Evolutionary conservation across 1,140 invertebrate genomes (phyloP), one percentile per base, ranked within the genome.

Genomic region (Drosophila carrolli): DNA sequence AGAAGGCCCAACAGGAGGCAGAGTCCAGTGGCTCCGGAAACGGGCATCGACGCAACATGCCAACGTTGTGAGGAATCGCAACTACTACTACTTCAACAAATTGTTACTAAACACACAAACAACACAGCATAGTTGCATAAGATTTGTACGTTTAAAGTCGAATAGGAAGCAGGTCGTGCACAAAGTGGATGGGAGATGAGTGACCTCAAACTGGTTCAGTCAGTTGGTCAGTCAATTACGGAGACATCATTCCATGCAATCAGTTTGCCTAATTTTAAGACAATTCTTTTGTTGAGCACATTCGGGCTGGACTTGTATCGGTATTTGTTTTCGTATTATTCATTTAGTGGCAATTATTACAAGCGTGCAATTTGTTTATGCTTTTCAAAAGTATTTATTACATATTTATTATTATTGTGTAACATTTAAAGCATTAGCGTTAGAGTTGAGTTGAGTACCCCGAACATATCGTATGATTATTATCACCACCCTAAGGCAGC

Each of bases 331-430:
- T 74, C 63, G 67, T 63, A 63, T 73, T 81, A 81, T 75, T 78
- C 59, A 78, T 72, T 58, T 79, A 78, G 65, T 76, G 85, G 78
- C 82, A 86, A 86, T 75, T 86, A 79, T 86, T 86, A 89, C 48
- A 46, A 84, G 80, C 47, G 84, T 89, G 84, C 84, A 89, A 89
- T 89, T 77, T 89, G 71, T 89, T 89, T 84, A 85, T 89, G 84
- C 84, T 89, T 89, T 89, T 78, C 51, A 89, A 89, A 89, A 89
- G 84, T 89, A 89, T 89, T 84, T 75, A 89, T 90, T 80, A 83
- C 40, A 62, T 84, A 84, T 79, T 84, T 84, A 84, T 84, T 77
- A 47, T 66, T 72, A 86, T 57, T 46, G 74, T 73, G 61, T 81
- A 81, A 75, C 57, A 62, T 76, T 79, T 35, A 59, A 54, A 55